phyloP scores from a whole-genome alignment of 2,888 invertebrate genomes.

The Campoplex nolae region DNA sequence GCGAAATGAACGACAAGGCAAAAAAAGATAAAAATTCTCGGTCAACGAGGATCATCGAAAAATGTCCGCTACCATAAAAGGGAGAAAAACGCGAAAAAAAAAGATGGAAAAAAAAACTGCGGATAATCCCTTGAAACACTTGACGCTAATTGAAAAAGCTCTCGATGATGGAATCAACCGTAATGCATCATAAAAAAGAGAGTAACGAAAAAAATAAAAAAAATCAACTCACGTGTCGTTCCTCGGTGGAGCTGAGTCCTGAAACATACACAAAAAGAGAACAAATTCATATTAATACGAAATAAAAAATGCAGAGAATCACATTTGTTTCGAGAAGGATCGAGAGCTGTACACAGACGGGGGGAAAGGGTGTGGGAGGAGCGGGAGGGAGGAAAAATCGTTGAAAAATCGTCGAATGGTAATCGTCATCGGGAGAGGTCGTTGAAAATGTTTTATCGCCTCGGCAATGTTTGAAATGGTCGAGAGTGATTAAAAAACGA shows the following conservation, averaged over 20 bases:
- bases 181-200: not conserved
- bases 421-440: constrained; percentile 4
- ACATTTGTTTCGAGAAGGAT: constrained; percentile 19
- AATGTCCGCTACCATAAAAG: not conserved
- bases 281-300: constrained; percentile 64
- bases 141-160: not conserved
- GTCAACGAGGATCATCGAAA: not conserved
- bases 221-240: constrained; percentile 87
- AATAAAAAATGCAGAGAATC: constrained; percentile 11
- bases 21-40: not conserved
- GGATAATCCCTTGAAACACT: not conserved
- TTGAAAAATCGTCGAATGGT: constrained; percentile 85
- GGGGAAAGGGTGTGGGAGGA: not conserved
- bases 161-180: constrained; percentile 10
- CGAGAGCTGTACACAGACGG: not conserved
- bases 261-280: constrained; percentile 78
- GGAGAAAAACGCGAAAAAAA: not conserved
- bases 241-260: constrained; percentile 88
- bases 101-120: not conserved
- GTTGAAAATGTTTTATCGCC: constrained; percentile 58
- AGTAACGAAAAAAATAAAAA: not conserved
- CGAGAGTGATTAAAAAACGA: constrained; percentile 38
- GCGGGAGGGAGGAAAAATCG: constrained; percentile 67
- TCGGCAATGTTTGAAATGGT: constrained; percentile 73
- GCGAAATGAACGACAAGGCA: not conserved